Evolutionary conservation across 2,797 vertebrate genomes (phyloP).

Genomic region (Poecilia wingei): DNA sequence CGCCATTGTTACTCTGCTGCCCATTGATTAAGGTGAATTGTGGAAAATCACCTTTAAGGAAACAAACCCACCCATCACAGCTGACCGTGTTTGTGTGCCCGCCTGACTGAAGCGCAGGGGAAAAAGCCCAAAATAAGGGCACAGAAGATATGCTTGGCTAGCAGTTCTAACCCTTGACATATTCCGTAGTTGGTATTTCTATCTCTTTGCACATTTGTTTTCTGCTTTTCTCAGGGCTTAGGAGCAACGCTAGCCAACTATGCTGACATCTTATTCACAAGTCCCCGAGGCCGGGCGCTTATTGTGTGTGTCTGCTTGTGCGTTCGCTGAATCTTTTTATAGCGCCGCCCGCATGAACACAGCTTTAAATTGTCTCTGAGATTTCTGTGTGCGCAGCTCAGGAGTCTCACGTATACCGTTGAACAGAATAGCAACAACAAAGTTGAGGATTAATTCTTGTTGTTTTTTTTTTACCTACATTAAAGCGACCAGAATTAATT

Average conservation of each 20-base stretch:
- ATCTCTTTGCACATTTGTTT: conserved; percentile 67
- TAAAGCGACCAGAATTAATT: conserved; percentile 52
- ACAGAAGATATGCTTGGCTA: conserved; percentile 55
- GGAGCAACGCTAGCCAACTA: conserved; percentile 52
- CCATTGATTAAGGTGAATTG: conserved; percentile 16
- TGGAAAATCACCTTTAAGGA: conserved; percentile 54
- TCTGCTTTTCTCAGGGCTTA: conserved; percentile 43
- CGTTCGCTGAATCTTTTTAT: conserved; percentile 29
- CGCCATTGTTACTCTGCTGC: neutral
- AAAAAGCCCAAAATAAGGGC: conserved; percentile 10
- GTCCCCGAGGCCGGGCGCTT: conserved; percentile 46
- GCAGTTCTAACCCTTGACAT: conserved; percentile 70
- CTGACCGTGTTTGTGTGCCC: conserved; percentile 18
- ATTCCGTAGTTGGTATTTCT: conserved; percentile 65
- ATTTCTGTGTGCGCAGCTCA: conserved; percentile 22
- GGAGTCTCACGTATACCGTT: conserved; percentile 2
- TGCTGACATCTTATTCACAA: conserved; percentile 69
- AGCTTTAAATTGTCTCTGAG: conserved; percentile 21
- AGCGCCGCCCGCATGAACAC: conserved; percentile 22
- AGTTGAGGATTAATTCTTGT: conserved; percentile 26
- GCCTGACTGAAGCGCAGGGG: conserved; percentile 22
- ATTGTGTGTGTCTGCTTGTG: conserved; percentile 28
- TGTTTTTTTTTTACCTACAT: conserved; percentile 32
- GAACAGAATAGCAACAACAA: conserved; percentile 6
- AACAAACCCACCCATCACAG: conserved; percentile 36